Percentiles rank a stretch among this genome's conserved stretches.
These are phyloP conservation scores for Noctilio leporinus DNA, from an alignment of 2,113 vertebrate genomes.

Conservation along the genomic window DNA sequence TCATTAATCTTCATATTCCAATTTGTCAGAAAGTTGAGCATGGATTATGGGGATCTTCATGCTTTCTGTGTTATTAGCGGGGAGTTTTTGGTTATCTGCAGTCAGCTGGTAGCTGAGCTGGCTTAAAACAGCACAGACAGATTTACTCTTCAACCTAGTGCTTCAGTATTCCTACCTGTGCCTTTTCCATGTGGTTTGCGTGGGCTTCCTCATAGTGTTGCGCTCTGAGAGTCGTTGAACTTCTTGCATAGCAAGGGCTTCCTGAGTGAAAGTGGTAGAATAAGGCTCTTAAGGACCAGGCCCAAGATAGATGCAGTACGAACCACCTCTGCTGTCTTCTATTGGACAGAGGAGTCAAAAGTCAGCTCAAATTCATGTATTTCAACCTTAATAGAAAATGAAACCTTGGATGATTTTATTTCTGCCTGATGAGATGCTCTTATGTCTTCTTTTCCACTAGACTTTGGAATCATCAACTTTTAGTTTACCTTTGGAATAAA, in stretches of 20 bases:
- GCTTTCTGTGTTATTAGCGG: not conserved
- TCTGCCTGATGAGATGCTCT: not conserved
- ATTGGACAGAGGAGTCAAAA: not conserved
- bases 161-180: not conserved
- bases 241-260: not conserved
- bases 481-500: not conserved
- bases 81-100: not conserved
- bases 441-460: not conserved
- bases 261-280: not conserved
- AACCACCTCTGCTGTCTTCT: not conserved
- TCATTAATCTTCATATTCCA: not conserved
- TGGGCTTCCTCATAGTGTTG: not conserved
- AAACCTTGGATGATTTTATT: not conserved
- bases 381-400: not conserved
- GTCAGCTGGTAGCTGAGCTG: not conserved
- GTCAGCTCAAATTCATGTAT: not conserved
- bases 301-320: rapidly evolving
- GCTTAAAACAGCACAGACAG: not conserved
- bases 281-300: rapidly evolving
- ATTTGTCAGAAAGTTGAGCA: not conserved
- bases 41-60: not conserved
- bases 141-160: rapidly evolving
- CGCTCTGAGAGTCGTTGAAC: rapidly evolving
- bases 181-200: not conserved
- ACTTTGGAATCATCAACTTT: not conserved